A percentile compares a stretch with the other conserved stretches of the same genome.
phyloP scores from a whole-genome alignment of 2,888 invertebrate genomes.

The Drosophila merina region DNA sequence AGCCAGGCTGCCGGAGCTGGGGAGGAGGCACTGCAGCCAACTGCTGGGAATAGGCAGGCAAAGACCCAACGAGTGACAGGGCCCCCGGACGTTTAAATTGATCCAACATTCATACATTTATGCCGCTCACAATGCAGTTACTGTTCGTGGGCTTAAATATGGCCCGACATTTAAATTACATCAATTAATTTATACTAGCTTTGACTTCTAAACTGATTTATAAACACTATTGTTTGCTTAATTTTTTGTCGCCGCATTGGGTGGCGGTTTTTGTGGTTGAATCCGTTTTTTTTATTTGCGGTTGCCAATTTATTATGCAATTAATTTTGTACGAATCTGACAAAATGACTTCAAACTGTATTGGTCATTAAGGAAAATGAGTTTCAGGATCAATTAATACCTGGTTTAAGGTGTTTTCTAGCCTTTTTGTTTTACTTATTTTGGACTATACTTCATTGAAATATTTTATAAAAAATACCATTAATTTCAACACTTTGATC shows the following conservation, averaged over 20 bases:
- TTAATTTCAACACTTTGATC: constrained; percentile 22
- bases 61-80: constrained; percentile 31
- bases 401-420: too few relatives aligned
- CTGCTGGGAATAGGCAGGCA: constrained; percentile 32
- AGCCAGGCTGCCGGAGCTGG: not conserved
- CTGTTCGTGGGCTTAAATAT: constrained; percentile 43
- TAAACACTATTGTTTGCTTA: constrained; percentile 18
- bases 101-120: constrained; percentile 17
- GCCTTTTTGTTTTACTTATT: not conserved
- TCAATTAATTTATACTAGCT: constrained; percentile 71
- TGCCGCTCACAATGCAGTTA: constrained; percentile 43
- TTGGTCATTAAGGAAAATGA: not conserved
- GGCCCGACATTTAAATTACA: constrained; percentile 65
- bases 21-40: constrained; percentile 5
- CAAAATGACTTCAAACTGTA: constrained; percentile 3
- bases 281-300: constrained; percentile 65
- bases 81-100: constrained; percentile 44
- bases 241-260: constrained; percentile 19
- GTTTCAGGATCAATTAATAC: not conserved
- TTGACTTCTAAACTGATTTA: constrained; percentile 36
- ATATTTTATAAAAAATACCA: constrained; percentile 2
- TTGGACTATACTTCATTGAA: not conserved
- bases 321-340: constrained; percentile 25
- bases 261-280: constrained; percentile 54
- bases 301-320: constrained; percentile 53